Percentiles rank a stretch among this genome's conserved stretches.
Conservation (phyloP, 2,888 invertebrate species). For the Heliconius aoede region DNA sequence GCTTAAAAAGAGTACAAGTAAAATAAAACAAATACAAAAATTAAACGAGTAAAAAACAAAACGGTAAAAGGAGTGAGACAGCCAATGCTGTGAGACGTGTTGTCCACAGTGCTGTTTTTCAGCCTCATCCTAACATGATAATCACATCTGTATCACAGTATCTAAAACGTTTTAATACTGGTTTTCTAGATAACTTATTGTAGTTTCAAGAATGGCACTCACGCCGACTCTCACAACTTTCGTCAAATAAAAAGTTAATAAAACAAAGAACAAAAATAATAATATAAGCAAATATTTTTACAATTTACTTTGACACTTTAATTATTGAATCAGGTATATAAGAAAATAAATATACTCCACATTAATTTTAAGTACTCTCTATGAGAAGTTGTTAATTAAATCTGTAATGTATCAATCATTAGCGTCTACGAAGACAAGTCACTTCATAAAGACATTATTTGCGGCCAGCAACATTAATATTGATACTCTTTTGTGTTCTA, state of each 20-base stretch:
- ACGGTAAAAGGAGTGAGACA: too few relatives aligned
- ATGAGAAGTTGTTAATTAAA: constrained; percentile 18
- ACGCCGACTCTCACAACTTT: not conserved
- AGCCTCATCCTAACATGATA: too few relatives aligned
- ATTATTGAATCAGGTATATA: not conserved
- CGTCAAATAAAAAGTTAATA: not conserved
- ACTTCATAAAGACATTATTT: constrained; percentile 41
- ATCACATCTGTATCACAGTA: too few relatives aligned
- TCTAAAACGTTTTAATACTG: not conserved
- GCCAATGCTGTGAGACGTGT: too few relatives aligned
- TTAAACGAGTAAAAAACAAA: too few relatives aligned
- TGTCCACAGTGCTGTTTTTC: too few relatives aligned
- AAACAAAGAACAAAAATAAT: not conserved
- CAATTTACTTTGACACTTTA: not conserved
- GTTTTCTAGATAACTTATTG: not conserved
- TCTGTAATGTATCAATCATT: constrained; percentile 27
- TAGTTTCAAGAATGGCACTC: not conserved
- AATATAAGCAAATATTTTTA: not conserved
- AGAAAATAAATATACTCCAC: not conserved
- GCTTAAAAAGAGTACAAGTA: too few relatives aligned
- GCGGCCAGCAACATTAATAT: constrained; percentile 42
- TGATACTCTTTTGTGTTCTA: constrained; percentile 40
- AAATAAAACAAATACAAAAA: too few relatives aligned
- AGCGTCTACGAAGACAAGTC: constrained; percentile 35
- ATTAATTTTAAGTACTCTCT: not conserved